A percentile compares a stretch with the other conserved stretches of the same genome.
phyloP scores from a whole-genome alignment of 2,888 invertebrate genomes.

The Drosophila algonquin region DNA sequence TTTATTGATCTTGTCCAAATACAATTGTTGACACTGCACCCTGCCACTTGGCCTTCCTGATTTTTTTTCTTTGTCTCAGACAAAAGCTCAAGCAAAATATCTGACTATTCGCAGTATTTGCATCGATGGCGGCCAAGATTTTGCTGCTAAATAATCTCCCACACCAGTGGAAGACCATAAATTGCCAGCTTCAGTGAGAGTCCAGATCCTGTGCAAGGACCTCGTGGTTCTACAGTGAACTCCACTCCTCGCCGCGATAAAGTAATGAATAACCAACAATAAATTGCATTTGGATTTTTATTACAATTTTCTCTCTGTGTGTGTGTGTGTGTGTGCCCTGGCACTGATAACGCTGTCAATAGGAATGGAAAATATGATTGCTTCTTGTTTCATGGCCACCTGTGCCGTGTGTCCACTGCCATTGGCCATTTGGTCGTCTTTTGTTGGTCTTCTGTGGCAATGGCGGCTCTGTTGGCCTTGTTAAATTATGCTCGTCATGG shows the following conservation, averaged over 20 bases:
- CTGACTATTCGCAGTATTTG: conserved; percentile 29
- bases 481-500: conserved; percentile 82
- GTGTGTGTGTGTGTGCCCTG: neutral
- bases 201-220: conserved; percentile 51
- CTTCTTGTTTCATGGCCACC: conserved; percentile 2
- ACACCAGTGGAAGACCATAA: conserved; percentile 54
- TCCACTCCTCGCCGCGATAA: conserved; percentile 73
- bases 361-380: conserved; percentile 76
- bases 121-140: neutral
- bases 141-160: conserved; percentile 28
- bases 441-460: conserved; percentile 18
- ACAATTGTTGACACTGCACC: conserved; percentile 34
- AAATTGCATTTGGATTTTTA: conserved; percentile 74
- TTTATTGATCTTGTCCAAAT: conserved; percentile 43
- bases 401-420: conserved; percentile 17
- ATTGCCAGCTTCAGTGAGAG: conserved; percentile 73
- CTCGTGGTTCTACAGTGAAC: conserved; percentile 67
- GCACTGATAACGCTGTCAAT: conserved; percentile 80
- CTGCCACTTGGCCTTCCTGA: conserved; percentile 33
- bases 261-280: conserved; percentile 81
- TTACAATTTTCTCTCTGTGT: conserved; percentile 46
- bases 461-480: conserved; percentile 56
- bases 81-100: conserved; percentile 29
- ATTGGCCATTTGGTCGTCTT: conserved; percentile 35
- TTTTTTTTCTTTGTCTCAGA: conserved; percentile 40